Base-by-base conservation (phyloP, 2,888 invertebrate genomes). In the Drosophila helvetica region DNA sequence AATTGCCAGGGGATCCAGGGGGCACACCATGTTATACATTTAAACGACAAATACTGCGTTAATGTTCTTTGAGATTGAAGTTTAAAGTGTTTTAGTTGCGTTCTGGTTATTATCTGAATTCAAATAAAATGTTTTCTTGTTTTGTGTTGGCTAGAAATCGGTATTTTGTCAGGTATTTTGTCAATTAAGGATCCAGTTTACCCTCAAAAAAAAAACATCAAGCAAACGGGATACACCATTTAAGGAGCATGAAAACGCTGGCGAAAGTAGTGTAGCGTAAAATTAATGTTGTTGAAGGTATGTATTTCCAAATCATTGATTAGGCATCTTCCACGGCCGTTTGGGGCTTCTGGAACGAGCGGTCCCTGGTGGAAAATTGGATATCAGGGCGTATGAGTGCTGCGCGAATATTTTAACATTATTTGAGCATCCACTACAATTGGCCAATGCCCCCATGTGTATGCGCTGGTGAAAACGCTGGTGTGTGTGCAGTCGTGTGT, bases 261-360 rank as follows among this genome's bases (percentile, higher is more conserved):
- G 12, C 19, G 19, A 30, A 17, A 38, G 55, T 42, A 58, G 27
- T 66, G 63, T 69, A 63, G 79, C 75, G 65, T 75, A 72, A 79
- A 82, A 82, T 85, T 82, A 85, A 85, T 85, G 85, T 87, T 87
- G 78, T 76, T 82, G 78, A 87, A 85, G 73, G 72, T 77, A 86
- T 86, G 72, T 77, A 86, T 86, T 84, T 85, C 89, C 85, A 60
- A 85, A 87, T 85, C 85, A 85, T 85, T 85, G 89, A 89, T 85
- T 85, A 82, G 60, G 69, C 75, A 58, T 69, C 78, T 52, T 67
- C 72, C 22, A 22, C 22, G 22, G 22, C 22, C 22, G 22, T 22
- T 22, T 22, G 22, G 38, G 48, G 58, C 64, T 68, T 52, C 54
- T 30, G 53, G 43, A 47, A 38, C 38, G 53, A 52, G 42, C 53